Conservation (phyloP, 2,888 invertebrate species). For the Callimorpha dominula region DNA sequence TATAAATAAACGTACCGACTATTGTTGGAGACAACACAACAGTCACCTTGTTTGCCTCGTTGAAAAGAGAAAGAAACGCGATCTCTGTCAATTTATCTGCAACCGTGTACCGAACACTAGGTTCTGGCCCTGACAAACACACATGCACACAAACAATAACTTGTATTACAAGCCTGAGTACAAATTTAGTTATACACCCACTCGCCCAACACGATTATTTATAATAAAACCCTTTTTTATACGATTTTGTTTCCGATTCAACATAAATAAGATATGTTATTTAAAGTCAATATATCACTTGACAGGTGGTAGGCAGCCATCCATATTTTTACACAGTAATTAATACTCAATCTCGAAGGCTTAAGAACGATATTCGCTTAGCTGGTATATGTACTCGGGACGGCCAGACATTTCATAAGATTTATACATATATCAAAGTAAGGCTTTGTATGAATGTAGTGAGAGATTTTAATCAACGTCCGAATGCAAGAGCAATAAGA, state of each 20-base stretch:
- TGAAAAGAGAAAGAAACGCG: conserved; percentile 72
- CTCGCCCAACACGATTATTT: conserved; percentile 77
- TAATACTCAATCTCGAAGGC: conserved; percentile 52
- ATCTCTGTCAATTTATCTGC: conserved; percentile 80
- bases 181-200: conserved; percentile 86
- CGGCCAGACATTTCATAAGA: conserved; percentile 79
- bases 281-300: conserved; percentile 86
- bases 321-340: conserved; percentile 52
- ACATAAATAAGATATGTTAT: conserved; percentile 88
- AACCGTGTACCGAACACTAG: conserved; percentile 49
- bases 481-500: conserved; percentile 56
- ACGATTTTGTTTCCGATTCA: conserved; percentile 85
- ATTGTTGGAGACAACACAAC: conserved; percentile 33
- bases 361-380: conserved; percentile 60
- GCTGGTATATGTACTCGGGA: conserved; percentile 60
- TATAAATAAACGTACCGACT: conserved; percentile 5
- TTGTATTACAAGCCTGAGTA: conserved; percentile 79
- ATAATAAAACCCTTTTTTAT: conserved; percentile 82
- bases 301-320: conserved; percentile 84
- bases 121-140: conserved; percentile 54
- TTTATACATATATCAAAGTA: conserved; percentile 85
- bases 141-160: conserved; percentile 65
- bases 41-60: conserved; percentile 63
- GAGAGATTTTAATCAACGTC: conserved; percentile 86
- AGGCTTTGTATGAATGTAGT: conserved; percentile 83